Evolutionary conservation across 2,113 vertebrate species (phyloP).

Genomic region (Cephalopholis sonnerati): DNA sequence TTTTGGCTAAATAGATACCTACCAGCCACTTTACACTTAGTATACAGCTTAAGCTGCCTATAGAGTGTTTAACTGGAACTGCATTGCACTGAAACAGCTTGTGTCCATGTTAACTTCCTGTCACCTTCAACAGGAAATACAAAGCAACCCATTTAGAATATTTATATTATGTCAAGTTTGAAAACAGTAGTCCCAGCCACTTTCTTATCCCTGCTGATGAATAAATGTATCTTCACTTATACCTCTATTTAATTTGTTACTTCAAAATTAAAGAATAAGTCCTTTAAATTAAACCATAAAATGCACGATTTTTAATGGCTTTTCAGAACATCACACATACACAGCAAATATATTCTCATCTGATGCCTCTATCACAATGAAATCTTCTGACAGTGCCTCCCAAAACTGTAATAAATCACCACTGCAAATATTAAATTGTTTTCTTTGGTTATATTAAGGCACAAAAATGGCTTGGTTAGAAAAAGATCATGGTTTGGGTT

Average conservation of each 20-base stretch:
- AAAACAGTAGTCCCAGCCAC: no score
- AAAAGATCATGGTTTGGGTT: background rate
- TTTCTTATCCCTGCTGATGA: background rate
- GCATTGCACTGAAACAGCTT: no score
- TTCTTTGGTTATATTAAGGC: background rate
- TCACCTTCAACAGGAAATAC: no score
- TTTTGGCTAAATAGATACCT: slow-evolving; percentile 30
- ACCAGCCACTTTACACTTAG: background rate
- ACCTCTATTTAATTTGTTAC: background rate
- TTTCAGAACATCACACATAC: background rate
- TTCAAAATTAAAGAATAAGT: background rate
- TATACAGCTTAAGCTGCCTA: background rate
- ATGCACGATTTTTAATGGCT: background rate
- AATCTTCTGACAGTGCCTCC: background rate
- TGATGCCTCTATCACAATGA: background rate
- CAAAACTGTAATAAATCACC: background rate
- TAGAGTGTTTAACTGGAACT: no score
- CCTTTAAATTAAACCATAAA: background rate
- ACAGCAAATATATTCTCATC: background rate
- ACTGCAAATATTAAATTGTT: background rate
- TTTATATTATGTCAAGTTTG: no score
- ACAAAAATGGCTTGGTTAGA: background rate
- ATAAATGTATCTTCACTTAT: background rate
- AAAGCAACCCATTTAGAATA: no score
- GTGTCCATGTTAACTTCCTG: no score